Evolutionary conservation across 2,888 invertebrate genomes (phyloP).

Genomic region (Tiliacea aurago): DNA sequence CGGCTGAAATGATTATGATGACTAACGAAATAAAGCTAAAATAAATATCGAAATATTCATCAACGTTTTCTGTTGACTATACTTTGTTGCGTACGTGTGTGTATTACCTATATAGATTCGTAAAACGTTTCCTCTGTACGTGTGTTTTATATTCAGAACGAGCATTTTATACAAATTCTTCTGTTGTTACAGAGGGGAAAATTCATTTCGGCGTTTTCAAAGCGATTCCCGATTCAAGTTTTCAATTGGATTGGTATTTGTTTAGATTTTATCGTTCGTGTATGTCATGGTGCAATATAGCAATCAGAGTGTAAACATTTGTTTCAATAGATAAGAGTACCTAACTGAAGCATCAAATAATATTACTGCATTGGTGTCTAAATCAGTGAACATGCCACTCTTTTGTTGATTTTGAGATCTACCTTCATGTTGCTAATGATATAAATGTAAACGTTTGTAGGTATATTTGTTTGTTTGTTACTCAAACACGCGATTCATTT

Average conservation of each 20-base stretch:
- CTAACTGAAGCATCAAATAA: neutral
- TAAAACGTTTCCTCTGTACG: neutral
- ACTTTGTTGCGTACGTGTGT: neutral
- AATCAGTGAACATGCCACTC: neutral
- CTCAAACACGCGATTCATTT: neutral
- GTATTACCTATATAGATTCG: neutral
- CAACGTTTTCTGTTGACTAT: neutral
- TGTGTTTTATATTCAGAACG: slow-evolving; percentile 17
- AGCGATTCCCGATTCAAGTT: slow-evolving; percentile 10
- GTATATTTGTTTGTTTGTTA: neutral
- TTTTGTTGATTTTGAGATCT: neutral
- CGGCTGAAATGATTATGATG: neutral
- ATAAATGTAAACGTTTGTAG: neutral
- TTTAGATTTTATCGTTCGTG: slow-evolving; percentile 17
- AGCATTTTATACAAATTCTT: slow-evolving; percentile 34
- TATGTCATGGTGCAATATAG: slow-evolving; percentile 3
- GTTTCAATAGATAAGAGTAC: neutral
- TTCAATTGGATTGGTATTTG: slow-evolving; percentile 39
- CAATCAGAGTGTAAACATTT: neutral
- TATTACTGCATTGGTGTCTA: neutral
- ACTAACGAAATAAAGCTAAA: neutral
- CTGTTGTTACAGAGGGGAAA: slow-evolving; percentile 38
- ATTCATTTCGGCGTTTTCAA: slow-evolving; percentile 35
- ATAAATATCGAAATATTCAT: neutral
- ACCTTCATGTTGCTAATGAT: too few relatives aligned